A percentile compares a stretch with the other conserved stretches of the same genome.
phyloP scores from a whole-genome alignment of 2,113 vertebrate species.

The Phainopepla nitens region DNA sequence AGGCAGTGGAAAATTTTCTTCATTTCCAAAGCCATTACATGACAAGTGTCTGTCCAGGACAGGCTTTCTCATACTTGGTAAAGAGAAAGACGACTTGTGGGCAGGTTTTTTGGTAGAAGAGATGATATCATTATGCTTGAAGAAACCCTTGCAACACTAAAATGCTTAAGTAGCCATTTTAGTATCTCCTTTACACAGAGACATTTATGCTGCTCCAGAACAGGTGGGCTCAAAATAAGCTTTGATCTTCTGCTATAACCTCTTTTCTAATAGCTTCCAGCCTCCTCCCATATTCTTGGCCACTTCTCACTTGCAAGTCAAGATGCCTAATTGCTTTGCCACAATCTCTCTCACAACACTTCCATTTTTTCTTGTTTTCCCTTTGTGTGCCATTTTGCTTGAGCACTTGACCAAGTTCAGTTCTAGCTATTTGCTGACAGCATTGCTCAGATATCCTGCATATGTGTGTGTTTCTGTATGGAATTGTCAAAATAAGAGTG shows the following conservation, averaged over 20 bases:
- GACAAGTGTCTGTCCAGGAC: background rate
- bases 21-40: background rate
- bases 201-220: background rate
- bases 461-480: background rate
- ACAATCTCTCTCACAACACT: background rate
- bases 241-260: background rate
- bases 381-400: background rate
- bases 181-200: background rate
- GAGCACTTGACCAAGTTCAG: background rate
- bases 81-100: background rate
- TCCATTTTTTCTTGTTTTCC: background rate
- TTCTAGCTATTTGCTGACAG: background rate
- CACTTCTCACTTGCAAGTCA: background rate
- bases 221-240: background rate
- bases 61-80: background rate
- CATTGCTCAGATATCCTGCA: background rate
- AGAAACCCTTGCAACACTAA: background rate
- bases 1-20: background rate
- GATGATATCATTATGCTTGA: background rate
- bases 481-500: background rate
- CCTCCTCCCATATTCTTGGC: background rate
- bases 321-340: background rate
- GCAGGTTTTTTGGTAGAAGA: background rate
- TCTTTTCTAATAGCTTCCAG: background rate
- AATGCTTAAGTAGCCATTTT: background rate